phyloP scores from a whole-genome alignment of 2,888 invertebrate genomes.

The Drosophila quinaria region DNA sequence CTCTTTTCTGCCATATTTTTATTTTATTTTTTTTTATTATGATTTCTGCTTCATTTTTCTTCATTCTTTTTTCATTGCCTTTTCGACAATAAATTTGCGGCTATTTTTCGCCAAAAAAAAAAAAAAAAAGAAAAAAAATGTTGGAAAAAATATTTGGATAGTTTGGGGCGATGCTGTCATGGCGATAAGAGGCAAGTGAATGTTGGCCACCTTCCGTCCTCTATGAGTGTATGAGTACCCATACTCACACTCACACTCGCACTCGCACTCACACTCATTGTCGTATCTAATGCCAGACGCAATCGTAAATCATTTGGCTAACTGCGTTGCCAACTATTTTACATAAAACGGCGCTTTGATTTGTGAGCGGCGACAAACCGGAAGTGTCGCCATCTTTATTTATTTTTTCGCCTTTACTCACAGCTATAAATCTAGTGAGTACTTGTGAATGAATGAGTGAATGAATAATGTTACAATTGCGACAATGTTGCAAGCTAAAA shows the following conservation, averaged over 20 bases:
- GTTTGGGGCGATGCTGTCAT: constrained; percentile 47
- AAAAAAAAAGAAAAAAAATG: not conserved
- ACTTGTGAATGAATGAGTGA: constrained; percentile 29
- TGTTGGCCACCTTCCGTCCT: constrained; percentile 7
- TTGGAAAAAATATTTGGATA: constrained; percentile 42
- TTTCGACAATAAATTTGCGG: constrained; percentile 77
- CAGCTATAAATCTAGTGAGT: constrained; percentile 44
- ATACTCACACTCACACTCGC: not conserved
- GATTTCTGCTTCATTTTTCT: constrained; percentile 27
- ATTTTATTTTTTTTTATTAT: constrained; percentile 27
- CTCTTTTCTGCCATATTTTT: constrained; percentile 36
- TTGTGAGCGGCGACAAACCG: constrained; percentile 54
- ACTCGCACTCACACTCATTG: not conserved
- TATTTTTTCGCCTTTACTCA: not conserved
- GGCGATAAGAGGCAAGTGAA: constrained; percentile 39
- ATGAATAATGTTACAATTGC: constrained; percentile 18
- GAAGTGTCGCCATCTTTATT: constrained; percentile 71
- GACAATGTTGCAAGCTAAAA: not conserved
- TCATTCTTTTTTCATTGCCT: constrained; percentile 32
- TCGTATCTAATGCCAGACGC: constrained; percentile 57
- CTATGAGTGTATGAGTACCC: constrained; percentile 4
- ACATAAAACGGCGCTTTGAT: constrained; percentile 70
- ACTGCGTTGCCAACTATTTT: constrained; percentile 77
- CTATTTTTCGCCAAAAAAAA: constrained; percentile 60
- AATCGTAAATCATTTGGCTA: constrained; percentile 77